Conservation (phyloP, 2,888 invertebrate genomes). For the Archips xylosteana region DNA sequence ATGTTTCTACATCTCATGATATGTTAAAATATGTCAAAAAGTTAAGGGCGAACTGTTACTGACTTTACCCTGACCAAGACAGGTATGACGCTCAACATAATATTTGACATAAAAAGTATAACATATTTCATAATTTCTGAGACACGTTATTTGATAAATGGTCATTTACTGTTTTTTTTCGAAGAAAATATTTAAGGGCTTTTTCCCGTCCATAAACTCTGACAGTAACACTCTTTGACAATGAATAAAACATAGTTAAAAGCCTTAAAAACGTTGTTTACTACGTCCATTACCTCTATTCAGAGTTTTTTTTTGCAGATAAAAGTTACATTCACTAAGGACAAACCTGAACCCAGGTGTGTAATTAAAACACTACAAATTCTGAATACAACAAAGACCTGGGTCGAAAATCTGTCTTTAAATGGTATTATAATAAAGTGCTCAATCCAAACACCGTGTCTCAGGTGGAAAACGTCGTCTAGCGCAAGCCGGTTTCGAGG, state of each 20-base stretch:
- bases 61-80: too few species aligned
- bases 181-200: too few species aligned
- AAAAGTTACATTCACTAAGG: not conserved
- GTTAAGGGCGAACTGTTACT: slow-evolving; percentile 4
- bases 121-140: too few species aligned
- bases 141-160: too few species aligned
- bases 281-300: not conserved
- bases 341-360: not conserved
- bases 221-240: too few species aligned
- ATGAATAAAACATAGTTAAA: too few species aligned
- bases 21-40: slow-evolving; percentile 16
- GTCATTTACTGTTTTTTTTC: too few species aligned
- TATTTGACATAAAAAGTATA: too few species aligned
- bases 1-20: slow-evolving; percentile 19
- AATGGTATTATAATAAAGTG: slow-evolving; percentile 2
- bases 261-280: not conserved
- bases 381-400: not conserved
- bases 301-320: not conserved
- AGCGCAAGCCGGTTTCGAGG: slow-evolving; percentile 62
- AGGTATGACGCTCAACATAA: too few species aligned
- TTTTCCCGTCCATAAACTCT: too few species aligned
- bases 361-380: not conserved
- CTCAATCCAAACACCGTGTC: slow-evolving; percentile 4
- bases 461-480: slow-evolving; percentile 45
- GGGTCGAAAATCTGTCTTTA: not conserved